Percentiles rank a stretch among this genome's conserved stretches.
Evolutionary conservation across 2,113 vertebrate genomes (phyloP).

Genomic region (Dicerorhinus sumatrensis): DNA sequence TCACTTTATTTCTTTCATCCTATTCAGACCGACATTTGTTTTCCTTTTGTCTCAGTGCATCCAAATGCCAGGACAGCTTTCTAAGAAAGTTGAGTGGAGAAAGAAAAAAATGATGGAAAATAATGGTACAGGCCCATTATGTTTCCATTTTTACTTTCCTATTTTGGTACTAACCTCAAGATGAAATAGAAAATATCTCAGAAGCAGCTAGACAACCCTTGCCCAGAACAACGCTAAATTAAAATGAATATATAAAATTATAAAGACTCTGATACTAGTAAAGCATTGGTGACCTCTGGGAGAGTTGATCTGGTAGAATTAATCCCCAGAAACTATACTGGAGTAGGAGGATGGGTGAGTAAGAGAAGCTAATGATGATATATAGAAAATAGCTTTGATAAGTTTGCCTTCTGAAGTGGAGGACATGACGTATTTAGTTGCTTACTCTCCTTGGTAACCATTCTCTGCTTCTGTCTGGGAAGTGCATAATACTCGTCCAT

Average conservation of each 20-base stretch:
- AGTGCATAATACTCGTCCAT: slow-evolving; percentile 61
- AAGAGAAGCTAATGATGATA: too few species aligned
- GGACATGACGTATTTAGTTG: too few species aligned
- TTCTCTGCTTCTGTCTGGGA: slow-evolving; percentile 84
- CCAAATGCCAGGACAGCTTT: background rate
- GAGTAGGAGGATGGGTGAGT: too few species aligned
- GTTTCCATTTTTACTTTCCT: background rate
- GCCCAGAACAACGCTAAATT: background rate
- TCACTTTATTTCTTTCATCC: background rate
- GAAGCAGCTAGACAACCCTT: background rate
- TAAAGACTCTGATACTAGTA: background rate
- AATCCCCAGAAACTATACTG: too few species aligned
- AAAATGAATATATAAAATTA: background rate
- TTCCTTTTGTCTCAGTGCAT: background rate
- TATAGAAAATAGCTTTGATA: too few species aligned
- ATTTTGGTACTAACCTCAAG: background rate
- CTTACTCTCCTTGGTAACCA: slow-evolving; percentile 79
- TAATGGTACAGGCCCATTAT: background rate
- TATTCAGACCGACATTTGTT: background rate
- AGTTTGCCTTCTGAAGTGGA: background rate
- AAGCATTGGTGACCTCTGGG: background rate
- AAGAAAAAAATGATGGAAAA: background rate
- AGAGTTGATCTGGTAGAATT: too few species aligned
- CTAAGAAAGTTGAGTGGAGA: too few species aligned
- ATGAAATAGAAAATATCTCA: background rate